Evolutionary conservation across 2,888 invertebrate species (phyloP), one percentile per base, ranked within the genome.

Genomic region (Brenthis daphne): DNA sequence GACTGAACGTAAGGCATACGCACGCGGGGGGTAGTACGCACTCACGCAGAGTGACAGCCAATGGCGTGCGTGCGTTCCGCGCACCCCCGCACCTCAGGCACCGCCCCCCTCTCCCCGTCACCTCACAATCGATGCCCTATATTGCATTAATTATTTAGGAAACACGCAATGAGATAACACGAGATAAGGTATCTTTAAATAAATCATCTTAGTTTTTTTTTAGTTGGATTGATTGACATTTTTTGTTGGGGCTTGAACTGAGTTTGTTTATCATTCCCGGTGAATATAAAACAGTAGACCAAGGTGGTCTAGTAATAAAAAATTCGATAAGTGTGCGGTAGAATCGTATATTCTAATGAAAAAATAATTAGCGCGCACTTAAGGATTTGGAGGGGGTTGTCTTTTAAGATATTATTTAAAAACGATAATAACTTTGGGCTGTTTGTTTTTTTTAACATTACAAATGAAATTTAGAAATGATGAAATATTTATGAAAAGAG

Each of bases 121-220:
- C 91, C 91, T 92, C 88, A 92, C 91, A 92, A 92, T 92, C 92
- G 92, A 92, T 92, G 92, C 92, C 92, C 92, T 92, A 92, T 91
- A 92, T 92, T 92, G 92, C 93, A 93, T 93, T 93, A 93, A 93
- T 93, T 93, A 93, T 93, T 93, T 92, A 92, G 91, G 92, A 92
- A 93, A 91, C 93, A 93, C 93, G 92, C 93, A 92, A 93, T 92
- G 91, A 92, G 92, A 92, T 92, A 93, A 92, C 92, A 88, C 87
- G 85, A 92, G 93, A 91, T 92, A 91, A 92, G 86, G 87, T 89
- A 89, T 89, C 89, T 89, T 88, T 88, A 89, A 89, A 90, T 89
- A 89, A 89, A 90, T 90, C 89, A 89, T 88, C 83, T 78, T 73
- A 72, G 71, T 75, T 71, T 65, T 61, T 29, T 65, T 76, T 75